Evolutionary conservation across 2,888 invertebrate genomes (phyloP).

Genomic region (Pyralis farinalis): DNA sequence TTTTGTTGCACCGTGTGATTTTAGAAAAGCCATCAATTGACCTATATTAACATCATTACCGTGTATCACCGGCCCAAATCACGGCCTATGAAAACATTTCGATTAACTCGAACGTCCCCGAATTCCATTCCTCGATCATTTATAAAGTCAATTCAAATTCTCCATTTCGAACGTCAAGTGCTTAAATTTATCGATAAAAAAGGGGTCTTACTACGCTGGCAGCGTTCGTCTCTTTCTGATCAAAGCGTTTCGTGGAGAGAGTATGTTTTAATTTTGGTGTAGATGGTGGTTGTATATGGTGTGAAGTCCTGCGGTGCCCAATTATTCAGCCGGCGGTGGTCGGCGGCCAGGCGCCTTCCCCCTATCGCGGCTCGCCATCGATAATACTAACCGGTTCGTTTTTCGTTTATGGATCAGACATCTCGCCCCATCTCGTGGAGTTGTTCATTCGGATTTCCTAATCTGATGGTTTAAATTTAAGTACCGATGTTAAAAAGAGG

Average conservation of each 20-base stretch:
- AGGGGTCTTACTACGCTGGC: slow-evolving; percentile 30
- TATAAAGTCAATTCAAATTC: slow-evolving; percentile 54
- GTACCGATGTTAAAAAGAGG: slow-evolving; percentile 1
- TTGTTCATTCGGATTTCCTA: slow-evolving; percentile 4
- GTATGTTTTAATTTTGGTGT: slow-evolving; percentile 13
- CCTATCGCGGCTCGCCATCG: slow-evolving; percentile 77
- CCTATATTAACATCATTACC: slow-evolving; percentile 9
- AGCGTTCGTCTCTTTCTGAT: slow-evolving; percentile 28
- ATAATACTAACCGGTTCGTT: slow-evolving; percentile 67
- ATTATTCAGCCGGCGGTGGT: slow-evolving; percentile 74
- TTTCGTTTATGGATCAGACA: slow-evolving; percentile 63
- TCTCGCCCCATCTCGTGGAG: neutral
- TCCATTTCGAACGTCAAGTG: slow-evolving; percentile 43
- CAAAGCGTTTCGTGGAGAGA: slow-evolving; percentile 14
- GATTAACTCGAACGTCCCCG: slow-evolving; percentile 42
- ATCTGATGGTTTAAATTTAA: slow-evolving; percentile 7
- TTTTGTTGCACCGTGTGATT: neutral
- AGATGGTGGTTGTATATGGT: slow-evolving; percentile 50
- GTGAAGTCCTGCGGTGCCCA: slow-evolving; percentile 79
- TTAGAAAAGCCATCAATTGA: slow-evolving; percentile 2
- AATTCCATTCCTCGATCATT: slow-evolving; percentile 53
- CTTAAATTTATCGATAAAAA: slow-evolving; percentile 50
- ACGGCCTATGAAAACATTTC: slow-evolving; percentile 38
- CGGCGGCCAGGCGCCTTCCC: slow-evolving; percentile 69
- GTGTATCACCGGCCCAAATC: slow-evolving; percentile 16